Conservation (phyloP, 2,797 vertebrate genomes). For the Amazona finschi region DNA sequence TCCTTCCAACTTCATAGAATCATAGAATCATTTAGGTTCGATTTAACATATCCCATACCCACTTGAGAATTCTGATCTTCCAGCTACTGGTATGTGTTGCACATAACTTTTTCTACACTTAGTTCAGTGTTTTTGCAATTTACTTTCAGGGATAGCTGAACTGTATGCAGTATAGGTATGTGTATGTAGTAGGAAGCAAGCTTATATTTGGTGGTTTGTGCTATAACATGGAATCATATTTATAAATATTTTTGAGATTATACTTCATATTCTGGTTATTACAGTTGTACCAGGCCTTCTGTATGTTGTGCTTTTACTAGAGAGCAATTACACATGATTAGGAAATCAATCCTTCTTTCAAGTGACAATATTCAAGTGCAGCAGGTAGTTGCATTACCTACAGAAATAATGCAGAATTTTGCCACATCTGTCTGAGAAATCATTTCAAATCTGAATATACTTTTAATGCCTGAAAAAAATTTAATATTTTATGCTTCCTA, state of each 20-base stretch:
- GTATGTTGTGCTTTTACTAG: not conserved
- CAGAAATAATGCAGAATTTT: not conserved
- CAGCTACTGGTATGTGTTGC: not conserved
- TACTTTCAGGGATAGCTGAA: not conserved
- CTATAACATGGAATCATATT: not conserved
- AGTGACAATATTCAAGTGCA: not conserved
- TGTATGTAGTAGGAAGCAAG: not conserved
- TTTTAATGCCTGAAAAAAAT: not conserved
- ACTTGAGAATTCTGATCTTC: not conserved
- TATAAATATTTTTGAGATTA: not conserved
- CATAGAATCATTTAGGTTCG: not conserved
- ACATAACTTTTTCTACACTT: not conserved
- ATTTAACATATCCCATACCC: not conserved
- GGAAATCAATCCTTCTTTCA: not conserved
- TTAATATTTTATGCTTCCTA: conserved; percentile 56
- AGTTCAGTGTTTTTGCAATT: not conserved
- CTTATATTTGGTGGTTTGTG: not conserved
- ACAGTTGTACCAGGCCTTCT: not conserved
- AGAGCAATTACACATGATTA: not conserved
- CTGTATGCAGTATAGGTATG: not conserved
- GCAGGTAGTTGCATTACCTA: not conserved
- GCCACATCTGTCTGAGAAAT: not conserved
- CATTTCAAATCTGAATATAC: not conserved
- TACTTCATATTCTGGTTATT: not conserved
- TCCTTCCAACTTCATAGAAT: not conserved